Evolutionary conservation across 2,113 vertebrate species (phyloP).

Genomic region (Nannobrachium achirus): DNA sequence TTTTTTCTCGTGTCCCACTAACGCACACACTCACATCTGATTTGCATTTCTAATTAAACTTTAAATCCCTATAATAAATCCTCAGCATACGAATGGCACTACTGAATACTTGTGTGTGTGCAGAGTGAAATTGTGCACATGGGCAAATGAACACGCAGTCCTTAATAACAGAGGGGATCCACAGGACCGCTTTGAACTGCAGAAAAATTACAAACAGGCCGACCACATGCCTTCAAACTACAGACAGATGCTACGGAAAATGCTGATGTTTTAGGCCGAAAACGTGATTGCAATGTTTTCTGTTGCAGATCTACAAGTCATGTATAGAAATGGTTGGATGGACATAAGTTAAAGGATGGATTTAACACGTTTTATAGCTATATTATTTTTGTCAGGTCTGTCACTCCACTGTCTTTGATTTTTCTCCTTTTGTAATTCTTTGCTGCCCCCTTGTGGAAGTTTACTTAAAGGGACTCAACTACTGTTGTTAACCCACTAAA

Average conservation of each 20-base stretch:
- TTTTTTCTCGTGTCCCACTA: slow-evolving; percentile 10
- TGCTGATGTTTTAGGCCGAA: slow-evolving; percentile 25
- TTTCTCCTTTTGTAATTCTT: slow-evolving; percentile 39
- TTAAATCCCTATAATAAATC: slow-evolving; percentile 4
- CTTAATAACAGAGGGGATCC: slow-evolving; percentile 34
- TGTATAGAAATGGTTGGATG: slow-evolving; percentile 52
- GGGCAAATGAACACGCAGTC: slow-evolving; percentile 11
- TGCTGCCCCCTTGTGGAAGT: slow-evolving; percentile 67
- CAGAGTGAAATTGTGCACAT: slow-evolving; percentile 3
- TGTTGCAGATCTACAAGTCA: slow-evolving; percentile 25
- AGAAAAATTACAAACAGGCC: slow-evolving; percentile 34
- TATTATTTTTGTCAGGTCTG: slow-evolving; percentile 38
- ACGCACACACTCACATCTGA: slow-evolving; percentile 40
- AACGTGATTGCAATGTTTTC: slow-evolving; percentile 7
- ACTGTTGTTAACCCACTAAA: slow-evolving; percentile 14
- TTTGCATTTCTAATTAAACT: slow-evolving; percentile 40
- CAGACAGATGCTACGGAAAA: slow-evolving; percentile 14
- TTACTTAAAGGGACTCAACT: slow-evolving; percentile 7
- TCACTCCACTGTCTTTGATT: too few relatives aligned
- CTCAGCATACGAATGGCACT: slow-evolving; percentile 15
- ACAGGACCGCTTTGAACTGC: slow-evolving; percentile 32
- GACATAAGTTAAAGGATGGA: slow-evolving; percentile 36
- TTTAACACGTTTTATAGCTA: slow-evolving; percentile 29
- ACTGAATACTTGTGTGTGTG: slow-evolving; percentile 16
- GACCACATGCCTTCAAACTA: slow-evolving; percentile 30